Evolutionary conservation across 2,113 vertebrate genomes (phyloP).

Genomic region (Alexandromys fortis): DNA sequence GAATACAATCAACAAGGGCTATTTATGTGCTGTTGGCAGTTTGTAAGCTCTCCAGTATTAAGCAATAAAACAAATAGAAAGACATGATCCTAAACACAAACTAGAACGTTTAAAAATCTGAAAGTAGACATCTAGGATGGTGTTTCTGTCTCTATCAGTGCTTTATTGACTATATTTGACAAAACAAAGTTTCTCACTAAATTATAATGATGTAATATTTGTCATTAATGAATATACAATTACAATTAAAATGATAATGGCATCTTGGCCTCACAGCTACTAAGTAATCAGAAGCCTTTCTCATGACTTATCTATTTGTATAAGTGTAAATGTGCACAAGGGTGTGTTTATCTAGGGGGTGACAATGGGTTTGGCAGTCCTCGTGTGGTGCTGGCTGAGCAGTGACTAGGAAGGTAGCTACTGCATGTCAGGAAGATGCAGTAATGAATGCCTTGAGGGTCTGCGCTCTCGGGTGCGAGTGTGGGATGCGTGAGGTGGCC

Average conservation of each 20-base stretch:
- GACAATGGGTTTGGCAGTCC: neutral
- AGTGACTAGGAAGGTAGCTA: neutral
- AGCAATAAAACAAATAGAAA: slow-evolving; percentile 42
- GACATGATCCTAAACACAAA: slow-evolving; percentile 30
- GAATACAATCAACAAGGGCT: neutral
- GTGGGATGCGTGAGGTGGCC: neutral
- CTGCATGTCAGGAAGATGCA: neutral
- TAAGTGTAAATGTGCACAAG: neutral
- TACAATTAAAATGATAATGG: slow-evolving; percentile 15
- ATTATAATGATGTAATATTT: slow-evolving; percentile 13
- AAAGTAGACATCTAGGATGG: slow-evolving; percentile 36
- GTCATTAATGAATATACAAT: neutral
- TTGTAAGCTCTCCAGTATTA: slow-evolving; percentile 18
- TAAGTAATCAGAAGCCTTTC: slow-evolving; percentile 27
- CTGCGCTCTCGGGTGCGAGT: neutral
- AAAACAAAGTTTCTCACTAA: slow-evolving; percentile 50
- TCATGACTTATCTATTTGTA: slow-evolving; percentile 34
- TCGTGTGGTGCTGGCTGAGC: neutral
- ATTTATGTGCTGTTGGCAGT: neutral
- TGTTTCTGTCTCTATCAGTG: slow-evolving; percentile 33
- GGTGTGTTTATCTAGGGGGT: neutral
- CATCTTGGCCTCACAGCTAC: slow-evolving; percentile 31
- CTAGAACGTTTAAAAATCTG: slow-evolving; percentile 24
- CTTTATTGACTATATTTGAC: slow-evolving; percentile 38
- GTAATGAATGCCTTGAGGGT: neutral